A percentile compares a stretch with the other conserved stretches of the same genome.
Evolutionary conservation across 1,140 invertebrate genomes (phyloP).

Genomic region (Holotrichia oblita): DNA sequence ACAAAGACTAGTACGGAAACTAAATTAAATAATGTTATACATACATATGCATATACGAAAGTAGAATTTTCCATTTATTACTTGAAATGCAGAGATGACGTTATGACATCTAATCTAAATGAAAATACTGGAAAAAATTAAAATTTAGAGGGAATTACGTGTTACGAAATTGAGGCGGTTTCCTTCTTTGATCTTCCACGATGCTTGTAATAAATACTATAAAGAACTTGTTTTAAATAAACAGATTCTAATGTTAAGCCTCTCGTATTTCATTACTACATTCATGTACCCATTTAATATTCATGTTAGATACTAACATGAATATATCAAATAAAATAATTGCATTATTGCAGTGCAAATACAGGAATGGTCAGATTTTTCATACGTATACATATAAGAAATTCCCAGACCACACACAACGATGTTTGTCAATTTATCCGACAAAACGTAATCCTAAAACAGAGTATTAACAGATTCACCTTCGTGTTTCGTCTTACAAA

Average conservation of each 20-base stretch:
- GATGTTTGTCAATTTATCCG: not conserved
- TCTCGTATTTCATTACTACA: conserved; percentile 9
- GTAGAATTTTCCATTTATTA: not conserved
- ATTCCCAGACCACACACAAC: not conserved
- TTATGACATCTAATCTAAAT: not conserved
- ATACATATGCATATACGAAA: not conserved
- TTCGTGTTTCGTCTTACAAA: not conserved
- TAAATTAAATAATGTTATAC: no score
- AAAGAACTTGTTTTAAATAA: conserved; percentile 27
- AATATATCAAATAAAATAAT: not conserved
- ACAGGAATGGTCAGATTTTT: no score
- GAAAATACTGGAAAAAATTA: not conserved
- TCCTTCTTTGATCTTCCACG: conserved; percentile 21
- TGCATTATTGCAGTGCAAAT: not conserved
- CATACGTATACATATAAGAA: no score
- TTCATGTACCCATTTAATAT: conserved; percentile 9
- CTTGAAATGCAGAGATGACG: not conserved
- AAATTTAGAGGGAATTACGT: conserved; percentile 10
- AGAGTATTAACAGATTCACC: not conserved
- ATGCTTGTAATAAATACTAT: conserved; percentile 18
- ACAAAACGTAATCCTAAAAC: not conserved
- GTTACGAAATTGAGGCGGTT: not conserved
- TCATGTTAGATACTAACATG: not conserved
- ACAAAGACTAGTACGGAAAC: no score
- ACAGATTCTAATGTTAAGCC: conserved; percentile 21